Percentiles rank a stretch among this genome's conserved stretches.
phyloP scores from a whole-genome alignment of 2,113 vertebrate species.

The Mirounga angustirostris region DNA sequence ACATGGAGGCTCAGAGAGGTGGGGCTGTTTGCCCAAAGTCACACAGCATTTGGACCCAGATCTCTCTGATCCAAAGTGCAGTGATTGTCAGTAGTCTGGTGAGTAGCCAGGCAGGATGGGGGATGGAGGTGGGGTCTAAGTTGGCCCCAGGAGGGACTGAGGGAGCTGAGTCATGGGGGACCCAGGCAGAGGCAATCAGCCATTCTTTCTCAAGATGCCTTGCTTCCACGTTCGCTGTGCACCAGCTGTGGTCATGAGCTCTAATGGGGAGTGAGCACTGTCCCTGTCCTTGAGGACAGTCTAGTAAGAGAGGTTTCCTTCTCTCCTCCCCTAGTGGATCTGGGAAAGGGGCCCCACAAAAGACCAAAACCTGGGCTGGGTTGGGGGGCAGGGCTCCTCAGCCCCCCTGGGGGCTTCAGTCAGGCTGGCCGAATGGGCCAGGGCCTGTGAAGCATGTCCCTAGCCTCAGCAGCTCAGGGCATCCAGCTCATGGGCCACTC shows the following conservation, averaged over 20 bases:
- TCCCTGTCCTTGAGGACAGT: not conserved
- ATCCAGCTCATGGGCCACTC: not conserved
- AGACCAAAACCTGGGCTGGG: not conserved
- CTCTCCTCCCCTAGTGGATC: not conserved
- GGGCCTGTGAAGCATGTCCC: too few relatives aligned
- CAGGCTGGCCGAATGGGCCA: not conserved
- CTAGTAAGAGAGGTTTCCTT: not conserved
- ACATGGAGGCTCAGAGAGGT: not conserved
- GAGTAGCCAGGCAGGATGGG: not conserved
- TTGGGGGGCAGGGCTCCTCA: not conserved
- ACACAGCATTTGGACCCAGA: not conserved
- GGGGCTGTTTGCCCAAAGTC: not conserved
- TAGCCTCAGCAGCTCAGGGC: not conserved
- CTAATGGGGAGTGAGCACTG: accelerated
- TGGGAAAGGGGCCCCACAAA: not conserved
- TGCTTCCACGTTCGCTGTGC: not conserved
- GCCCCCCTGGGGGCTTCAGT: not conserved
- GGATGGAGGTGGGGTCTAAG: not conserved
- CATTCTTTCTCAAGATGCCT: accelerated
- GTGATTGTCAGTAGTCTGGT: not conserved
- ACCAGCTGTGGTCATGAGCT: not conserved
- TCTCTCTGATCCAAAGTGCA: not conserved
- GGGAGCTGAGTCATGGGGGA: not conserved
- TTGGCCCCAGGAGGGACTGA: not conserved
- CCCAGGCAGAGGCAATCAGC: not conserved